These are phyloP conservation scores for Bufo bufo DNA, from an alignment of 2,113 vertebrate genomes.

Conservation along the genomic window DNA sequence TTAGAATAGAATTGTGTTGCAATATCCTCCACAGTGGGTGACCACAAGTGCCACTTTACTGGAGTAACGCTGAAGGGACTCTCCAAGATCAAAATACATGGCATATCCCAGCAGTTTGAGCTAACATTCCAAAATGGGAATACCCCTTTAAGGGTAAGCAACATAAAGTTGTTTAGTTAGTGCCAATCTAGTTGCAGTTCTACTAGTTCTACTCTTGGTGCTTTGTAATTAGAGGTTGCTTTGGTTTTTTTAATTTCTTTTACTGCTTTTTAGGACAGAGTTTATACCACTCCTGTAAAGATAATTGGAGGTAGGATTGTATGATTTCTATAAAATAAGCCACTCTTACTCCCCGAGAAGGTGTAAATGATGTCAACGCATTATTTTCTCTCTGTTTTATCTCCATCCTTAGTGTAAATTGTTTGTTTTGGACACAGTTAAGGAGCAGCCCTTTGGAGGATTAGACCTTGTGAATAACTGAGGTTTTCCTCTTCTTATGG, in stretches of 20 bases:
- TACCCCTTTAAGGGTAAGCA: no score
- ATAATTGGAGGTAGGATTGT: slow-evolving; percentile 25
- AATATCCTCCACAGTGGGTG: no score
- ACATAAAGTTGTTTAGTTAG: no score
- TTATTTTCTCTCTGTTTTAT: slow-evolving; percentile 34
- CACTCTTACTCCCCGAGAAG: neutral
- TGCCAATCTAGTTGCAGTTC: no score
- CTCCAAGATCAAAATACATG: no score
- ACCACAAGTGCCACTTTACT: no score
- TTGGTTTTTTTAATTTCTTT: neutral
- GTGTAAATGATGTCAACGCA: slow-evolving; percentile 52
- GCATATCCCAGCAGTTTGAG: no score
- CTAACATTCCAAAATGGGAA: no score
- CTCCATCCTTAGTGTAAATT: slow-evolving; percentile 41
- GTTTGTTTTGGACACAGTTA: slow-evolving; percentile 42
- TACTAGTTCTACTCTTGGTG: no score
- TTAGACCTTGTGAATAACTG: neutral
- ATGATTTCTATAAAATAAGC: neutral
- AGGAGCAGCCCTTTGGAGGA: slow-evolving; percentile 31
- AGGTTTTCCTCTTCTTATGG: neutral
- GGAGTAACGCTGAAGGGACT: no score
- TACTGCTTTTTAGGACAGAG: neutral
- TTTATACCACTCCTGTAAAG: neutral
- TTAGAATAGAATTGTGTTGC: no score
- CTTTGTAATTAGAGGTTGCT: neutral